phyloP scores from a whole-genome alignment of 2,797 vertebrate species.

The Setipinna tenuifilis region DNA sequence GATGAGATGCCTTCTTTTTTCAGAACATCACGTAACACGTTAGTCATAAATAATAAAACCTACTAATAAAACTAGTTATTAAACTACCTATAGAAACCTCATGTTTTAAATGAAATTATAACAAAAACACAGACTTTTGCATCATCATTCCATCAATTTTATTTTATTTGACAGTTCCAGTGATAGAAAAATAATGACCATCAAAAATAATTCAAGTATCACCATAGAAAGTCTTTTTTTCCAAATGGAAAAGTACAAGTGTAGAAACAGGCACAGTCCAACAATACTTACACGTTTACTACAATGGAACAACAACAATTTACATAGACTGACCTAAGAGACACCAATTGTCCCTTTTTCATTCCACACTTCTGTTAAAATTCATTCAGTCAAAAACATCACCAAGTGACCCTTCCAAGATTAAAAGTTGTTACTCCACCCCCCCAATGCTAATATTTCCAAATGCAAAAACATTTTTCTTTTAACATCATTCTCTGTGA shows the following conservation, averaged over 20 bases:
- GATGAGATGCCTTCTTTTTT: too few relatives aligned
- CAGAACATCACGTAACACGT: too few relatives aligned
- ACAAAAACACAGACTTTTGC: conserved; percentile 29
- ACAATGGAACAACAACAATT: conserved; percentile 33
- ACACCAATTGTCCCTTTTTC: neutral
- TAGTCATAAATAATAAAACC: too few relatives aligned
- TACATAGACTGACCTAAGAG: neutral
- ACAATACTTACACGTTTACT: conserved; percentile 55
- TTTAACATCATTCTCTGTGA: conserved; percentile 6
- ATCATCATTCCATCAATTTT: conserved; percentile 49
- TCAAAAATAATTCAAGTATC: conserved; percentile 65
- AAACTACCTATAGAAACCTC: neutral
- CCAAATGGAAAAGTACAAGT: conserved; percentile 54
- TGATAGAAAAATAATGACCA: conserved; percentile 65
- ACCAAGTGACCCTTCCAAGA: neutral
- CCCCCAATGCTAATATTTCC: neutral
- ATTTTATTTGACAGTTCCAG: conserved; percentile 56
- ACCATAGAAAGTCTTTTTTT: conserved; percentile 58
- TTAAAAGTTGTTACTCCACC: neutral
- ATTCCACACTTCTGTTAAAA: neutral
- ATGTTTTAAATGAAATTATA: neutral
- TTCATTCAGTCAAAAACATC: neutral
- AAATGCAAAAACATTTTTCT: neutral
- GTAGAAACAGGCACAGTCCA: conserved; percentile 52
- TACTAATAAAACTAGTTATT: too few relatives aligned